These are phyloP conservation scores for Pollicipes pollicipes DNA, from an alignment of 1,140 invertebrate species.

Conservation along the genomic window DNA sequence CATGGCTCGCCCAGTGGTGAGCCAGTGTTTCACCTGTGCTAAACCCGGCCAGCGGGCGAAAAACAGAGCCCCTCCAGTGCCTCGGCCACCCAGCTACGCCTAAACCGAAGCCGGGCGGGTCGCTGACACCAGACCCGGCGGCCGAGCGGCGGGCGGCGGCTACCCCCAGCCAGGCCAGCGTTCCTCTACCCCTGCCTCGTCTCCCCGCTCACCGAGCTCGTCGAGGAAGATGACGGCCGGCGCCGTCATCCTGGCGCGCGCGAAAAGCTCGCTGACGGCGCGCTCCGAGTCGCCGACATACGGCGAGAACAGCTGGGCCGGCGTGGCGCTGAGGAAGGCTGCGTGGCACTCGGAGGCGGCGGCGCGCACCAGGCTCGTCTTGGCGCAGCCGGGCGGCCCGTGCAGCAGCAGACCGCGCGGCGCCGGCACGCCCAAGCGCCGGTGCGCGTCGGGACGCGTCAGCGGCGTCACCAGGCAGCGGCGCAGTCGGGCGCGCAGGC, in stretches of 20 bases:
- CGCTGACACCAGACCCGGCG: no score
- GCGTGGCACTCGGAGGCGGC: conserved; percentile 39
- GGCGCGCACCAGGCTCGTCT: conserved; percentile 48
- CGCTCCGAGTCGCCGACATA: conserved; percentile 46
- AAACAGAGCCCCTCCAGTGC: no score
- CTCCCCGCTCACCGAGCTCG: conserved; percentile 41
- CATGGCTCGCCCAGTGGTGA: no score
- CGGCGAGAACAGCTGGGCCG: conserved; percentile 45
- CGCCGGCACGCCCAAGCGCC: conserved; percentile 36
- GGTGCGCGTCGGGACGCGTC: conserved; percentile 39
- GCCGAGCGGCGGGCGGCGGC: no score
- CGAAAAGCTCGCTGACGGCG: conserved; percentile 41
- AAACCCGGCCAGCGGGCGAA: no score
- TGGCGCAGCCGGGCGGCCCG: conserved; percentile 56
- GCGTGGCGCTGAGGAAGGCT: conserved; percentile 41
- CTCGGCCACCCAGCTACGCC: no score
- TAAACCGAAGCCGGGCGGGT: no score
- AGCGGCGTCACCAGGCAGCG: conserved; percentile 45
- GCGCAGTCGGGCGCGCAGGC: conserved; percentile 40
- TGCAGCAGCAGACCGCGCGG: conserved; percentile 46
- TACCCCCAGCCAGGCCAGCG: no score
- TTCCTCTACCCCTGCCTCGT: no score
- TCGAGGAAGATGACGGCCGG: conserved; percentile 55
- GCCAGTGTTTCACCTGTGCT: no score
- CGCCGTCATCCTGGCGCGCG: conserved; percentile 41